Percentiles rank a stretch among this genome's conserved stretches.
Conservation (phyloP, 2,888 invertebrate species). For the Platycheirus albimanus region DNA sequence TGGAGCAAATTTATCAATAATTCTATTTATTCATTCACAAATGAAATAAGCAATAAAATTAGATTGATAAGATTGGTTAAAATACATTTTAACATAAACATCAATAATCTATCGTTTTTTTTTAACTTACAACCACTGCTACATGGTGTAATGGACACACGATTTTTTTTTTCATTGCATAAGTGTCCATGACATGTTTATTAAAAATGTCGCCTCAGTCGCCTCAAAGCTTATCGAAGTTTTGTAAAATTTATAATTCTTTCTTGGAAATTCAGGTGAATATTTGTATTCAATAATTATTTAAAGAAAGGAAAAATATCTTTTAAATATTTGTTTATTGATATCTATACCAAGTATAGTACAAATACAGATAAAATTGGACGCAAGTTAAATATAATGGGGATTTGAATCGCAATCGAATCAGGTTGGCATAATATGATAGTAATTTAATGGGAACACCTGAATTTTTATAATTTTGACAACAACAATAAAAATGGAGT, state of each 20-base stretch:
- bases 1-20: neutral
- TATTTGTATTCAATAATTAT: slow-evolving; percentile 43
- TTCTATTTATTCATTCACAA: too few species aligned
- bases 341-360: neutral
- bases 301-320: too few species aligned
- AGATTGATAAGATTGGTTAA: too few species aligned
- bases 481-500: too few species aligned
- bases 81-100: too few species aligned
- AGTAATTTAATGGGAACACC: neutral
- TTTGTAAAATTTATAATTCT: neutral
- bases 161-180: too few species aligned
- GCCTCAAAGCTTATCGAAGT: slow-evolving; percentile 52
- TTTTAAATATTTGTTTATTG: slow-evolving; percentile 45
- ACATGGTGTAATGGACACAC: too few species aligned
- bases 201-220: slow-evolving; percentile 46
- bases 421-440: neutral
- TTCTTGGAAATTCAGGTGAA: slow-evolving; percentile 47
- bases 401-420: neutral
- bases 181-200: slow-evolving; percentile 50
- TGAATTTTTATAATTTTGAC: too few species aligned
- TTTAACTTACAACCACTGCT: too few species aligned
- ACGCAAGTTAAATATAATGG: neutral
- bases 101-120: too few species aligned
- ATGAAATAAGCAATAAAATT: too few species aligned
- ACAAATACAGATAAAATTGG: neutral